A percentile compares a stretch with the other conserved stretches of the same genome.
phyloP scores from a whole-genome alignment of 1,140 invertebrate species.

The Atta texana region DNA sequence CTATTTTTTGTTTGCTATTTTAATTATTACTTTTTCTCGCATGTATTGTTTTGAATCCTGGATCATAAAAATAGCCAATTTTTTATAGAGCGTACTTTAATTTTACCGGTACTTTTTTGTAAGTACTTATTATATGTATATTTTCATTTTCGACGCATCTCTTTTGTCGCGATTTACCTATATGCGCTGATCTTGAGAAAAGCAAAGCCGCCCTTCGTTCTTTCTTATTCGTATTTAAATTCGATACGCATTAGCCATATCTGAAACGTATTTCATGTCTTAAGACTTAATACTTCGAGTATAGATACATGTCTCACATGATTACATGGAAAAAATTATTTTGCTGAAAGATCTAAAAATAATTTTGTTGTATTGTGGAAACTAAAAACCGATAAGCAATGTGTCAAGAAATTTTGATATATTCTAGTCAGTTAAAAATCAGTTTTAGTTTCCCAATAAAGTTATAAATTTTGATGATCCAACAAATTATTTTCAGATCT shows the following conservation, averaged over 20 bases:
- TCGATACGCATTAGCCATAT: neutral
- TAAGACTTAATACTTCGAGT: neutral
- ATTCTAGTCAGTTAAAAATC: no score
- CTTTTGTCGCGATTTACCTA: neutral
- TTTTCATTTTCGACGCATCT: constrained; percentile 18
- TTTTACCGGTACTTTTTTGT: neutral
- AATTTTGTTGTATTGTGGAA: no score
- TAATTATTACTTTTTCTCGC: neutral
- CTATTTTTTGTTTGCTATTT: neutral
- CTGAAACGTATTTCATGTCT: neutral
- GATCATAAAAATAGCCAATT: constrained; percentile 22
- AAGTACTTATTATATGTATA: neutral
- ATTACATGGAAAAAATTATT: neutral
- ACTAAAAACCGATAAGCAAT: no score
- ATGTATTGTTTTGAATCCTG: constrained; percentile 15
- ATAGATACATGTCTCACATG: neutral
- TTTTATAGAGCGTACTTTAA: constrained; percentile 8
- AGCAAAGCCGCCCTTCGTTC: neutral
- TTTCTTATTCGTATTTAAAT: neutral
- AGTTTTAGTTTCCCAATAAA: no score
- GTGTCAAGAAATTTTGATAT: no score
- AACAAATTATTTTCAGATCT: no score
- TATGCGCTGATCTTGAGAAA: neutral
- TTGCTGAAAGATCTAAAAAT: no score
- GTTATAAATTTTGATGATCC: no score